These are phyloP conservation scores for Pluvianellus socialis DNA, from an alignment of 2,113 vertebrate species.

Conservation along the genomic window DNA sequence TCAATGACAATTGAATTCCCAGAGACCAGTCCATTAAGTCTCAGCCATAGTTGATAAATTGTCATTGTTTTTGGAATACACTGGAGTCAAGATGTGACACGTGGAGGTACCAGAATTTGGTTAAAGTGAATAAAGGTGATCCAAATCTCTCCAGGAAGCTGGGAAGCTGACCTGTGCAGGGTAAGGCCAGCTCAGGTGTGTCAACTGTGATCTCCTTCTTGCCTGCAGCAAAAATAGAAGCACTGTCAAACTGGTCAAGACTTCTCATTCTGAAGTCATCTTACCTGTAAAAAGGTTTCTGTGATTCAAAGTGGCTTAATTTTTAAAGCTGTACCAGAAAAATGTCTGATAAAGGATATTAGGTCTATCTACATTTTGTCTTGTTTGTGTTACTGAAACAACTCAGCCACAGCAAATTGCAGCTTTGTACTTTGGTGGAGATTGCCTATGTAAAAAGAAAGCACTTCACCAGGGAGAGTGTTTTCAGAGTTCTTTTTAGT, in stretches of 20 bases:
- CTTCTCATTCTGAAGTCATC: neutral
- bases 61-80: neutral
- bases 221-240: neutral
- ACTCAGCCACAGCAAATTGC: neutral
- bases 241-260: neutral
- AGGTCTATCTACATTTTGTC: neutral
- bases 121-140: neutral
- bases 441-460: neutral
- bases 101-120: neutral
- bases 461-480: neutral
- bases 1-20: neutral
- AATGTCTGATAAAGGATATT: neutral
- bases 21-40: neutral
- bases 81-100: neutral
- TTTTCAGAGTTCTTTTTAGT: neutral
- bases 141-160: neutral
- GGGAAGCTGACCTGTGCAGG: neutral
- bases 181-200: neutral
- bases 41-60: neutral
- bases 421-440: neutral
- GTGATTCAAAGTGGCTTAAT: neutral
- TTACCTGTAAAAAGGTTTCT: neutral
- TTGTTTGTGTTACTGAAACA: neutral
- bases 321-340: neutral
- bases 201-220: neutral